Percentiles rank a stretch among this genome's conserved stretches.
Evolutionary conservation across 2,797 vertebrate species (phyloP).

Genomic region (Rhinatrema bivittatum): DNA sequence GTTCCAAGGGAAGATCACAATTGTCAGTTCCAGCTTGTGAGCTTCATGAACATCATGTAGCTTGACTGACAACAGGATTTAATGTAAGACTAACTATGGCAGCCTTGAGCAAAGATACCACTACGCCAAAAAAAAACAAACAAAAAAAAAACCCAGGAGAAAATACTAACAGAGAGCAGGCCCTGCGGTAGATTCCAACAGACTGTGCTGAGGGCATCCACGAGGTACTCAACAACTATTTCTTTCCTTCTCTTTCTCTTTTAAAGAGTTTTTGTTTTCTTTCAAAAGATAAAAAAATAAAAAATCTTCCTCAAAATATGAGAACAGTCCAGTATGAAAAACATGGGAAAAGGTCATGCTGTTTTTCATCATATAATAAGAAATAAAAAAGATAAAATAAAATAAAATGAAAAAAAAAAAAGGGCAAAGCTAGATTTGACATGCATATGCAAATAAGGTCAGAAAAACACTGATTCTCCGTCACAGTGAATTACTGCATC

Average conservation of each 20-base stretch:
- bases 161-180: no score
- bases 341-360: conserved; percentile 54
- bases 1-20: conserved; percentile 30
- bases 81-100: conserved; percentile 42
- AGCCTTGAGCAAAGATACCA: conserved; percentile 49
- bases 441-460: conserved; percentile 49
- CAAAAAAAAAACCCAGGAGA: no score
- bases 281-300: no score
- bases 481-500: conserved; percentile 24
- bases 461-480: conserved; percentile 24
- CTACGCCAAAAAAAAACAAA: no score
- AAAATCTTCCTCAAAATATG: conserved; percentile 21
- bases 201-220: conserved; percentile 24
- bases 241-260: conserved; percentile 10
- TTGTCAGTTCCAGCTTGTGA: conserved; percentile 23
- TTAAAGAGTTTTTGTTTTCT: no score
- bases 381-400: no score
- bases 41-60: conserved; percentile 35
- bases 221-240: conserved; percentile 24
- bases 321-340: conserved; percentile 35
- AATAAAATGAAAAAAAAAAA: no score
- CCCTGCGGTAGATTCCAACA: conserved; percentile 30
- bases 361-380: conserved; percentile 35
- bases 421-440: conserved; percentile 30
- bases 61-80: conserved; percentile 47